Conservation (phyloP, 2,888 invertebrate species). For the Piscicola geometra region DNA sequence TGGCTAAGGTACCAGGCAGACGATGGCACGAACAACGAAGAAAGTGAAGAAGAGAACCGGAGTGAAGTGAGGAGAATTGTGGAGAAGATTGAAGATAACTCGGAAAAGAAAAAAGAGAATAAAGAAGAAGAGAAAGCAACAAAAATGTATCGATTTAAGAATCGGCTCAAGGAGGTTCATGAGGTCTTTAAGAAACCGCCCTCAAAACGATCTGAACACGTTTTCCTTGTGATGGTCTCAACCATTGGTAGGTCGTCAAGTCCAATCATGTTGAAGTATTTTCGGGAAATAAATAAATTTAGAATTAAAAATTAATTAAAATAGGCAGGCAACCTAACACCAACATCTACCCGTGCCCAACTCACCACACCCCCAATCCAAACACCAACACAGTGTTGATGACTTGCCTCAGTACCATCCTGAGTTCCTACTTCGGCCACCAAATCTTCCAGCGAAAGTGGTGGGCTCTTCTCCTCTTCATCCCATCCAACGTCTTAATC, state of each 20-base stretch:
- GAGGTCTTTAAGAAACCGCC: background rate
- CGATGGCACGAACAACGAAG: background rate
- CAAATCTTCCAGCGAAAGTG: slow-evolving; percentile 11
- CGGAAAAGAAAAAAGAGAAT: background rate
- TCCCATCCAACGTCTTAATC: slow-evolving; percentile 12
- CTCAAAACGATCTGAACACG: slow-evolving; percentile 1
- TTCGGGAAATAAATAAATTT: too few relatives aligned
- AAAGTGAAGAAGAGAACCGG: background rate
- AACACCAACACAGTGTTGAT: background rate
- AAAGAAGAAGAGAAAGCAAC: too few relatives aligned
- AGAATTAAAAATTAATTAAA: too few relatives aligned
- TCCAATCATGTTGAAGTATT: too few relatives aligned
- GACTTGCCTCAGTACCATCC: slow-evolving; percentile 22
- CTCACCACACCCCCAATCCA: too few relatives aligned
- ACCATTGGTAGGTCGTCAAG: slow-evolving; percentile 6
- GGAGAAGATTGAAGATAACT: background rate
- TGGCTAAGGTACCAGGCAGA: slow-evolving; percentile 49
- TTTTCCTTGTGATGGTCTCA: background rate
- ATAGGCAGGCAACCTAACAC: too few relatives aligned
- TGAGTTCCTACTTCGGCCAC: slow-evolving; percentile 4
- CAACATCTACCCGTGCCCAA: too few relatives aligned
- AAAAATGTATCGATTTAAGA: too few relatives aligned
- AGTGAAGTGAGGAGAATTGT: background rate
- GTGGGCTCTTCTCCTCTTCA: slow-evolving; percentile 32
- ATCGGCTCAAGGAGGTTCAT: too few relatives aligned